phyloP scores from a whole-genome alignment of 2,113 vertebrate genomes.

The Falco punctatus region DNA sequence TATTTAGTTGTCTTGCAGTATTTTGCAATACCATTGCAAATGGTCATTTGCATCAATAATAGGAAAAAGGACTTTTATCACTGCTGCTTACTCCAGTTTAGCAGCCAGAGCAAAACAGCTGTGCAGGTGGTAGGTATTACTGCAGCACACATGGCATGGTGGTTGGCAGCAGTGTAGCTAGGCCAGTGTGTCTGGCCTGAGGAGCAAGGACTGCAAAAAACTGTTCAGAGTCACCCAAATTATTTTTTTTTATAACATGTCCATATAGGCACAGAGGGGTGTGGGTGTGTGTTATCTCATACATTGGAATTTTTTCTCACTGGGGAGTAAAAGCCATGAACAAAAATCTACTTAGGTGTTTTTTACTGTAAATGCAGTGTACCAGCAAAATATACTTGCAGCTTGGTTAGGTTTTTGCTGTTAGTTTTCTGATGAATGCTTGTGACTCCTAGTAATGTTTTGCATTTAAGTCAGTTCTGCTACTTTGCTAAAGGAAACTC shows the following conservation, averaged over 20 bases:
- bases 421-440: neutral
- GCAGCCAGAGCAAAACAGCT: neutral
- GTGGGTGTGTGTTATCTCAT: neutral
- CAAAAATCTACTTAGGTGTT: neutral
- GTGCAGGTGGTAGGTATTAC: neutral
- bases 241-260: neutral
- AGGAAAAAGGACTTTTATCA: neutral
- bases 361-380: neutral
- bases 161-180: neutral
- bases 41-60: neutral
- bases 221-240: neutral
- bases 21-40: neutral
- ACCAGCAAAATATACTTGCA: slow-evolving; percentile 29
- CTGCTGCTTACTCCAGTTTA: neutral
- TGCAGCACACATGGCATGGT: neutral
- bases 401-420: neutral
- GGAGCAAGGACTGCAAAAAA: neutral
- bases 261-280: neutral
- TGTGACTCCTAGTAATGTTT: neutral
- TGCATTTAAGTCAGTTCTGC: slow-evolving; percentile 3
- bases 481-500: slow-evolving; percentile 9
- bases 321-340: neutral
- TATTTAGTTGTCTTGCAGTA: neutral
- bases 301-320: neutral
- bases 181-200: neutral